Evolutionary conservation across 2,113 vertebrate genomes (phyloP).

Genomic region (Passer domesticus): DNA sequence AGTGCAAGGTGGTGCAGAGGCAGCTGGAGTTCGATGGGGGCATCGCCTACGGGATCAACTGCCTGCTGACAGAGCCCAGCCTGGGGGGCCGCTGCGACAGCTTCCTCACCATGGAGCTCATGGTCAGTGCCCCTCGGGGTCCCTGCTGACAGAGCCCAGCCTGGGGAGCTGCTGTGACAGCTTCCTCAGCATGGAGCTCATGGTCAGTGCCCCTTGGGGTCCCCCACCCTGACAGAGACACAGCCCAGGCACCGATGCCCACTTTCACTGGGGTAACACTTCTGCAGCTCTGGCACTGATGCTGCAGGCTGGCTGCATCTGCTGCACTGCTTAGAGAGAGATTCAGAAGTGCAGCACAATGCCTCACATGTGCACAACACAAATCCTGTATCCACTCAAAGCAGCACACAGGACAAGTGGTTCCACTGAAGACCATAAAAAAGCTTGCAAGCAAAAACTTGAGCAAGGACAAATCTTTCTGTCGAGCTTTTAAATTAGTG

Average conservation of each 20-base stretch:
- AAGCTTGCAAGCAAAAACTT: not conserved
- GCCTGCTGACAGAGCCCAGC: conserved; percentile 85
- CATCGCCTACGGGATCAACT: conserved; percentile 88
- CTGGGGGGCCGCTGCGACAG: conserved; percentile 88
- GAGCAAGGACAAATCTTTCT: not conserved
- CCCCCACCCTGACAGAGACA: too few species aligned
- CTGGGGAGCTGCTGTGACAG: conserved; percentile 89
- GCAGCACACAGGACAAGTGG: fast-evolving
- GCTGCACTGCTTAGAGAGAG: fast-evolving
- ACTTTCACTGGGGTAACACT: fast-evolving
- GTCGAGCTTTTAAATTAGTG: not conserved
- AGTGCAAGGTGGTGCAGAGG: conserved; percentile 83
- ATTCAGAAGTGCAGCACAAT: fast-evolving
- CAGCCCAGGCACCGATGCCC: not conserved
- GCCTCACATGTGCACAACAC: fast-evolving
- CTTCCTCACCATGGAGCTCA: conserved; percentile 68
- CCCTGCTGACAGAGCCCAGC: conserved; percentile 82
- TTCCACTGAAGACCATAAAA: not conserved
- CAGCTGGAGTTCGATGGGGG: conserved; percentile 83
- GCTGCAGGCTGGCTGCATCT: not conserved
- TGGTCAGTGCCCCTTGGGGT: conserved; percentile 56
- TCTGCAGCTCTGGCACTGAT: not conserved
- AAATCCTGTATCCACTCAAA: not conserved
- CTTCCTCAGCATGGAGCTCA: conserved; percentile 67
- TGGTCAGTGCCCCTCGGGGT: conserved; percentile 60